A percentile compares a stretch with the other conserved stretches of the same genome.
phyloP scores from a whole-genome alignment of 2,797 vertebrate species.

The Amniataba percoides region DNA sequence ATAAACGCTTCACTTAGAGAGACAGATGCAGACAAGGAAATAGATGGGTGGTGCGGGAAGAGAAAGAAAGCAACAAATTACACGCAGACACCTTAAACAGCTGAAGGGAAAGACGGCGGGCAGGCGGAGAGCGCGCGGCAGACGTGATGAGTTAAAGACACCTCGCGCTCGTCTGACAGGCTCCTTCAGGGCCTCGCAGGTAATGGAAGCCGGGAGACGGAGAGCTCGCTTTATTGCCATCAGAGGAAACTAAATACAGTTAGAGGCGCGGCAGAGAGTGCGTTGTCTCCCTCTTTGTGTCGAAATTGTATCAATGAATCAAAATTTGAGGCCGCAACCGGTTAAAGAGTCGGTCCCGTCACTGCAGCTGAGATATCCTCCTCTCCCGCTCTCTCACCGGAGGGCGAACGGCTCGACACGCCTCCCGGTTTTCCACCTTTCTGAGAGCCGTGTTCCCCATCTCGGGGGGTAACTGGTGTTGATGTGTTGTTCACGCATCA shows the following conservation, averaged over 20 bases:
- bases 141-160: slow-evolving; percentile 45
- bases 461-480: slow-evolving; percentile 49
- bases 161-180: slow-evolving; percentile 29
- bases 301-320: neutral
- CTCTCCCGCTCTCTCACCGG: slow-evolving; percentile 15
- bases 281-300: neutral
- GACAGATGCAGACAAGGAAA: slow-evolving; percentile 13
- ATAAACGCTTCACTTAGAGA: neutral
- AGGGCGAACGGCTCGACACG: slow-evolving; percentile 28
- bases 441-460: slow-evolving; percentile 27
- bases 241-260: slow-evolving; percentile 35
- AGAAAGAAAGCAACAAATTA: slow-evolving; percentile 18
- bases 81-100: slow-evolving; percentile 10
- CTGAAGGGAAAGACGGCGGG: slow-evolving; percentile 13
- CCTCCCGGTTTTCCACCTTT: slow-evolving; percentile 34
- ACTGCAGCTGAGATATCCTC: neutral
- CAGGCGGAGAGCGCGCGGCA: slow-evolving; percentile 23
- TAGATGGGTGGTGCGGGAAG: slow-evolving; percentile 16
- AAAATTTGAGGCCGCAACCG: neutral
- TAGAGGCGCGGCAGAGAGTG: neutral
- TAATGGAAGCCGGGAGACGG: slow-evolving; percentile 44
- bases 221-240: slow-evolving; percentile 25
- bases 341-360: neutral
- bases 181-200: slow-evolving; percentile 30
- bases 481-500: slow-evolving; percentile 57